phyloP scores from a whole-genome alignment of 1,140 invertebrate species.

The Luehdorfia chinensis region DNA sequence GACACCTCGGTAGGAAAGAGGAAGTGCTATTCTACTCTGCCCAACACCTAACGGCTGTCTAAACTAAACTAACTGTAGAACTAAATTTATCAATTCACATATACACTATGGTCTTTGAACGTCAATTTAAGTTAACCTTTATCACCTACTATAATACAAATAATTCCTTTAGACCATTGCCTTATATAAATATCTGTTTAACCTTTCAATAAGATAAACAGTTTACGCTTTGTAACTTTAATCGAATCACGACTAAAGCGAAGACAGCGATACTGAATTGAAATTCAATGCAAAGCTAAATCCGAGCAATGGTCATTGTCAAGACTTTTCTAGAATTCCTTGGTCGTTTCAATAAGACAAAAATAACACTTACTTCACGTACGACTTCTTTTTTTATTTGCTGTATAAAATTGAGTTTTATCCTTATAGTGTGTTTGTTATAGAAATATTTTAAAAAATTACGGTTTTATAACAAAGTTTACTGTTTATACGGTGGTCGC shows the following conservation, averaged over 20 bases:
- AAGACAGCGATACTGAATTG: conserved; percentile 18
- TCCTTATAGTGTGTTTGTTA: no score
- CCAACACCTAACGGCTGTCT: no score
- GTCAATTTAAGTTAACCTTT: neutral
- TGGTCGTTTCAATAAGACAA: conserved; percentile 3
- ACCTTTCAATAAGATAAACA: conserved; percentile 20
- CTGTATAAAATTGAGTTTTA: no score
- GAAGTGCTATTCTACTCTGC: no score
- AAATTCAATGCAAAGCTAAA: conserved; percentile 18
- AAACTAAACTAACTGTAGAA: no score
- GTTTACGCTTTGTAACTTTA: conserved; percentile 19
- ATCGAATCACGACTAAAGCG: conserved; percentile 17
- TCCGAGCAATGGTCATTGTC: conserved; percentile 17
- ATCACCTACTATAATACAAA: no score
- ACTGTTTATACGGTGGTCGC: no score
- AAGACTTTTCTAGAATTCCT: conserved; percentile 13
- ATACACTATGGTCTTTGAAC: conserved; percentile 6
- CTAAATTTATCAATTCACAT: neutral
- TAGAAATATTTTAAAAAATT: no score
- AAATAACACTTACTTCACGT: no score
- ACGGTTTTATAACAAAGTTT: no score
- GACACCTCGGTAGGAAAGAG: no score
- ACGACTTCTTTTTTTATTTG: no score
- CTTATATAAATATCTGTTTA: conserved; percentile 12
- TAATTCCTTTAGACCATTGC: conserved; percentile 1